Conservation (phyloP, 2,113 vertebrate species). For the Bufo gargarizans region DNA sequence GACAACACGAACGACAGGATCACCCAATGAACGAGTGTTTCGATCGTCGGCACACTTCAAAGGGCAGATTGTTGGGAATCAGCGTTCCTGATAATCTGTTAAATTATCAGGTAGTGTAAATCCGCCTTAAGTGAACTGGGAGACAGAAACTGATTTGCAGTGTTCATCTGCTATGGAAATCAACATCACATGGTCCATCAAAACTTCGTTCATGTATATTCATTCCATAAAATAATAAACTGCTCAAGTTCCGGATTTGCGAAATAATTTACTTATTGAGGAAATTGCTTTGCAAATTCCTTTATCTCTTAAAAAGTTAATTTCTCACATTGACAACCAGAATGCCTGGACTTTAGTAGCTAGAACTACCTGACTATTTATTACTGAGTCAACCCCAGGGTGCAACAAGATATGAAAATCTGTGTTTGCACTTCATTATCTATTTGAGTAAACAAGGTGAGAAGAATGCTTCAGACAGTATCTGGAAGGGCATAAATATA, state of each 20-base stretch:
- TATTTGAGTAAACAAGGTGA: constrained; percentile 6
- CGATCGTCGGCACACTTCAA: too few relatives aligned
- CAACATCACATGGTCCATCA: not conserved
- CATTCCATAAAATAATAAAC: not conserved
- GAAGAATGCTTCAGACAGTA: not conserved
- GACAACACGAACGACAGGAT: too few relatives aligned
- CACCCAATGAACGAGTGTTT: too few relatives aligned
- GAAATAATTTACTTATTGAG: constrained; percentile 14
- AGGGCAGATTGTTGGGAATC: too few relatives aligned
- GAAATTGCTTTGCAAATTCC: constrained; percentile 14
- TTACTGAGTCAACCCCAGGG: constrained; percentile 25
- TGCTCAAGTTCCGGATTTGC: not conserved
- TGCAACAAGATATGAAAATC: constrained; percentile 25
- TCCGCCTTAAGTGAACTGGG: too few relatives aligned
- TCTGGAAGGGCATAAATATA: not conserved
- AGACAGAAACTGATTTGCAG: not conserved
- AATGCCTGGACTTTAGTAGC: constrained; percentile 34
- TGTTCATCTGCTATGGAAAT: not conserved
- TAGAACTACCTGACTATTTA: constrained; percentile 7
- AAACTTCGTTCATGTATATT: not conserved
- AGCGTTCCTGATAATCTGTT: too few relatives aligned
- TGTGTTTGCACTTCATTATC: constrained; percentile 37
- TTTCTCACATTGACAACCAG: constrained; percentile 21
- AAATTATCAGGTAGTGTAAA: too few relatives aligned
- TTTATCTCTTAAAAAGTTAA: not conserved